Evolutionary conservation across 2,888 invertebrate species (phyloP), one percentile per base, ranked within the genome.

Genomic region (Caenorhabditis zanzibari): DNA sequence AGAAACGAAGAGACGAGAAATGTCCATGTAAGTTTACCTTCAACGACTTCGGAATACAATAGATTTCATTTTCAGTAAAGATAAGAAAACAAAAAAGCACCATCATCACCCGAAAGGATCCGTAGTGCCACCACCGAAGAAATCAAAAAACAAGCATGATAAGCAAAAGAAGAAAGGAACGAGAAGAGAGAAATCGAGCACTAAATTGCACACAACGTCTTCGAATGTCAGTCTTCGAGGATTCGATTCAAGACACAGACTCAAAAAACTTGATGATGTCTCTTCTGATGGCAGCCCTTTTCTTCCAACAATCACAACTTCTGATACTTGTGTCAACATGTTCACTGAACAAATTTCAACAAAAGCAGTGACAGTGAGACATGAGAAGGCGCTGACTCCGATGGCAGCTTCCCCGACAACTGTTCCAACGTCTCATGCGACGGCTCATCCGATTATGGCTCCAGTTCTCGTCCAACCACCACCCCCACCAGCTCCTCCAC

Each of bases 91-190:
- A 24, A 68, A 68, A 26, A 68, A 68, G 10, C 68, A 49, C 10
- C n/a, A 66, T 52, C 64, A 64, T 28, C 32, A 66, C 35, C 14
- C 14, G 12, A 68, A 68, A 38, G 54, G 38, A 24, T 52, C 54
- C 16, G 68, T 68, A 24, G 38, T 54, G 35, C 71, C 71, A 32
- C 59, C 73, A 32, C 59, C 73, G 38, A 73, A 73, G 35, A 73
- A 73, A 26, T 73, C 61, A 14, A 61, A 56, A 32, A 66, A 38
- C 19, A 66, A 66, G 24, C 44, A 63, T n/a, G 35, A 54, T 10
- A 54, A 56, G 38, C 38, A 38, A 2, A 61, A 72, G 32, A 58
- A 56, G 22, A 59, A 71, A 24, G 26, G 22, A 32, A 24, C 47
- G 6, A 49, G 24, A 63, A 63, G 24, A 28, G 73, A 61, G 26